Evolutionary conservation across 1,140 invertebrate species (phyloP).

Genomic region (Lepidotrigona ventralis): DNA sequence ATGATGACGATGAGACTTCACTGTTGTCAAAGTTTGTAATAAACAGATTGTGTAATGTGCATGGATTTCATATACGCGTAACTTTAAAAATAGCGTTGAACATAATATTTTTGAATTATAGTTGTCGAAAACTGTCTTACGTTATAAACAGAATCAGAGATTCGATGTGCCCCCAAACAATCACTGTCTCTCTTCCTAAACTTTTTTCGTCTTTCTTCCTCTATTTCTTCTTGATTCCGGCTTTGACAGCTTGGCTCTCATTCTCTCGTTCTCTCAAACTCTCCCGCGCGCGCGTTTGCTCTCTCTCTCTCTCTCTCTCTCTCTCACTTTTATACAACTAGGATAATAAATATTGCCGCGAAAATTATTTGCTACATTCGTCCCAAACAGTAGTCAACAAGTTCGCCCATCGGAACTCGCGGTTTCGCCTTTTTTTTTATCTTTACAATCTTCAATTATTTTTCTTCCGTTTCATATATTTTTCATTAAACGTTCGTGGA

Average conservation of each 20-base stretch:
- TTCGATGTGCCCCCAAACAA: background rate
- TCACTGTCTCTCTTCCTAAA: background rate
- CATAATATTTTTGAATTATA: background rate
- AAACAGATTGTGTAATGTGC: background rate
- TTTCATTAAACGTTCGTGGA: background rate
- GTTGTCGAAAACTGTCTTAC: background rate
- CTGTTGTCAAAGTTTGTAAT: no score
- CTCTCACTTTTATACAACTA: constrained; percentile 64
- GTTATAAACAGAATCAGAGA: background rate
- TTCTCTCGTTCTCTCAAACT: constrained; percentile 2
- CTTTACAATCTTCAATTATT: background rate
- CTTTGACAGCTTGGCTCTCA: background rate
- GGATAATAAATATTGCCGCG: constrained; percentile 72
- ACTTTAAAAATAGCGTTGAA: background rate
- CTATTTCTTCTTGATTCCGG: background rate
- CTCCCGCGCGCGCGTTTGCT: background rate
- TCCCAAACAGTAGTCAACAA: constrained; percentile 69
- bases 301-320: constrained; percentile 2
- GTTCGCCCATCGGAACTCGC: constrained; percentile 54
- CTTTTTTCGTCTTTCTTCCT: background rate
- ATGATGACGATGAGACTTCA: no score
- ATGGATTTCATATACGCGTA: background rate
- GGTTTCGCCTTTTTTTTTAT: background rate
- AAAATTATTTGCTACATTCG: constrained; percentile 73
- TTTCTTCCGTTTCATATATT: background rate